phyloP scores from a whole-genome alignment of 2,888 invertebrate species.

The Lingula anatina region DNA sequence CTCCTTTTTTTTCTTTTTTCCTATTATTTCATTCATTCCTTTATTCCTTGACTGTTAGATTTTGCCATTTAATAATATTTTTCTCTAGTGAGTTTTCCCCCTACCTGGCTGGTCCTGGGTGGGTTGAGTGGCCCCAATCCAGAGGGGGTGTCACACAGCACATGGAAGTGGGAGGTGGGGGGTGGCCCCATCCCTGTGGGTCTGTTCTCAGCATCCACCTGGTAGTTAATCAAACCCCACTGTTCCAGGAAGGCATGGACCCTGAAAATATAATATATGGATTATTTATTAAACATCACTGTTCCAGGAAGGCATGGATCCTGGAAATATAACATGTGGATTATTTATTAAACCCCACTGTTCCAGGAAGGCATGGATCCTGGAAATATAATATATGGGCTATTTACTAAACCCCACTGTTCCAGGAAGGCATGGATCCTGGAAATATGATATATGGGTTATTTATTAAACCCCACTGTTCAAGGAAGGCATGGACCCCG shows the following conservation, averaged over 20 bases:
- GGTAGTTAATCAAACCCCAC: constrained; percentile 98
- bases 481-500: constrained; percentile 94
- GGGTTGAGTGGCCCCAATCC: constrained; percentile 76
- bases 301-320: constrained; percentile 97
- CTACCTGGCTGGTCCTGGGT: constrained; percentile 46
- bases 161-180: constrained; percentile 98
- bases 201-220: constrained; percentile 88
- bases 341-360: constrained; percentile 99
- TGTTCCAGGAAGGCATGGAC: constrained; percentile 98
- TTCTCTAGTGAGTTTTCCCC: no score
- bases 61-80: no score
- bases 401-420: constrained; percentile 99
- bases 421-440: constrained; percentile 97
- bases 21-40: no score
- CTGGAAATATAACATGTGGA: no score
- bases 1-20: no score
- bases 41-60: no score
- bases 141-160: constrained; percentile 95
- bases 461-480: constrained; percentile 99
- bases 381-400: no score
- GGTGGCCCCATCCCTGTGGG: constrained; percentile 99
- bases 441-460: no score
- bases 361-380: constrained; percentile 97
- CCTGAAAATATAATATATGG: no score
- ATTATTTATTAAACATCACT: constrained; percentile 99